Evolutionary conservation across 2,113 vertebrate genomes (phyloP), one percentile per base, ranked within the genome.

Genomic region (Stomatorhinus ivindoensis): DNA sequence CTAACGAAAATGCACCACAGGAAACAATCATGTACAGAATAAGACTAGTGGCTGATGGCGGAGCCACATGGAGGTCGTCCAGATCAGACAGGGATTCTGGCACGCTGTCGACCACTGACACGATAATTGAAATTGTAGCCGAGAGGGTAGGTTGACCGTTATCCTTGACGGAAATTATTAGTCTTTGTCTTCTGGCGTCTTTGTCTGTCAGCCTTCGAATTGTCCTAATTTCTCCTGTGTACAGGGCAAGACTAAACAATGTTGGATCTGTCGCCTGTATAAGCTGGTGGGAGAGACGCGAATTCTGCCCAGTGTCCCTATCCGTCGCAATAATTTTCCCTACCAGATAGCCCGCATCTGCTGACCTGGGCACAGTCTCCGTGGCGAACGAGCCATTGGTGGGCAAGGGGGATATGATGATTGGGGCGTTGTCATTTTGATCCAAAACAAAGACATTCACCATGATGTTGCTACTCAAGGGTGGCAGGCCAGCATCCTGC

Each of bases 61-160:
- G 92, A 69, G 94, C 94, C 11, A 93, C 93, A 90, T 95, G 94
- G 92, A 96, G 94, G 91, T 97, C 96, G n/a, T 95, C 95, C 90
- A 95, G 93, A 93, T 97, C 97, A 0, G 97, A 95, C 86, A 94
- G 94, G 84, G 92, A 95, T 93, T 97, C 96, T 44, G 97, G 97
- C 94, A 97, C 94, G 91, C 95, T 97, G 93, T 99, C 97, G 89
- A 98, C 98, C 55, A 99, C 93, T 0, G 97, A 97, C 90, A 98
- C 94, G 0, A 96, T 96, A 91, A 99, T 96, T 48, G 97, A 97
- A 90, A 97, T 91, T 0, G 97, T 97, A 93, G 97, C 96, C 3
- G 97, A 99, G 87, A 98, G 97, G n/a, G 97, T 94, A 0, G 97
- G 96, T 90, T 97, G 96, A 82, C 97, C 97, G 46, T 96, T 93